A percentile compares a stretch with the other conserved stretches of the same genome.
Conservation (phyloP, 2,888 invertebrate genomes). For the Ornithoptera priamus region DNA sequence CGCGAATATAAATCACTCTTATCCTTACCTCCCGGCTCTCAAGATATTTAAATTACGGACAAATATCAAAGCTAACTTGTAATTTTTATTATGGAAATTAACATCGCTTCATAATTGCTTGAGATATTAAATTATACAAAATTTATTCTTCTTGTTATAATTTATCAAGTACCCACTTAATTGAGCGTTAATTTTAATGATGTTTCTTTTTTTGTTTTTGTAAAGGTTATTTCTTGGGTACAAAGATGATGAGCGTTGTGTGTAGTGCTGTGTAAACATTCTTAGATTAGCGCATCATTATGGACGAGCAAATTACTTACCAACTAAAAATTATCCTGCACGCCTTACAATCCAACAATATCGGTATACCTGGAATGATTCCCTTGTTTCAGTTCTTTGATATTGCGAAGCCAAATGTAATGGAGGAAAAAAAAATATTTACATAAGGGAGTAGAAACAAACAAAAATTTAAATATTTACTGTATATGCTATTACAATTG, state of each 20-base stretch:
- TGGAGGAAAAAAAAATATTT: too few species aligned
- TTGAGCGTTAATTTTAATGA: not conserved
- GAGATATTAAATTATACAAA: not conserved
- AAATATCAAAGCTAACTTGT: constrained; percentile 3
- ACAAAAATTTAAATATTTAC: too few species aligned
- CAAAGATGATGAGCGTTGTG: too few species aligned
- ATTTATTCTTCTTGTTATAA: not conserved
- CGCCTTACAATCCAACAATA: too few species aligned
- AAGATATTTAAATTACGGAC: constrained; percentile 10
- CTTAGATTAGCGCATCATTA: not conserved
- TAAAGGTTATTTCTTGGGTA: not conserved
- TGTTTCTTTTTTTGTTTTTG: not conserved
- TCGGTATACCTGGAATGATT: too few species aligned
- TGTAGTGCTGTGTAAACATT: not conserved
- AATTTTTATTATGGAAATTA: constrained; percentile 9
- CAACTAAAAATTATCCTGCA: too few species aligned
- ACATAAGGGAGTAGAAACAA: too few species aligned
- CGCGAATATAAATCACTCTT: constrained; percentile 12
- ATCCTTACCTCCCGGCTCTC: constrained; percentile 4
- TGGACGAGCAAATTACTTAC: not conserved
- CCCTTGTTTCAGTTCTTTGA: too few species aligned
- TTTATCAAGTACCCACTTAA: not conserved
- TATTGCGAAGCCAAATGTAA: too few species aligned
- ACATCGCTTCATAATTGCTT: not conserved
- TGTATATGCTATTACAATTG: too few species aligned